phyloP scores from a whole-genome alignment of 2,797 vertebrate genomes.

The Enteromius mattozi region DNA sequence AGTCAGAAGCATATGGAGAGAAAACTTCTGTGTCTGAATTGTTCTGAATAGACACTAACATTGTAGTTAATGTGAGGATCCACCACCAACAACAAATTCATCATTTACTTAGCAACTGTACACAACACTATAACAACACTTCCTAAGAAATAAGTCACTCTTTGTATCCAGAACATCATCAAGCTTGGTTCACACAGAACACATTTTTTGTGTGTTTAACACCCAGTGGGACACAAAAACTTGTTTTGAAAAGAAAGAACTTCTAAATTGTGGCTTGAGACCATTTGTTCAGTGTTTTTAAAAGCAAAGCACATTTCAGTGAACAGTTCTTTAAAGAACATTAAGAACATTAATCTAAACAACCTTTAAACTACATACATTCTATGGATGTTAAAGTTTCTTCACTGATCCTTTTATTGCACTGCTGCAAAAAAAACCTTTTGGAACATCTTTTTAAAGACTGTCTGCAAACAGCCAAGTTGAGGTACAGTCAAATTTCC shows the following conservation, averaged over 20 bases:
- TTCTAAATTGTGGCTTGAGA: background rate
- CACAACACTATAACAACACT: background rate
- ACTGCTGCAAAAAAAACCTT: background rate
- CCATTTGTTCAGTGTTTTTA: background rate
- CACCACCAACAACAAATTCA: background rate
- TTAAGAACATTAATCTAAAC: background rate
- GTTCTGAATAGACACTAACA: background rate
- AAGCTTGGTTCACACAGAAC: background rate
- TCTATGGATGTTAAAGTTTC: background rate
- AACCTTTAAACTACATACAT: background rate
- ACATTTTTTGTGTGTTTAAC: background rate
- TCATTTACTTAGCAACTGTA: background rate
- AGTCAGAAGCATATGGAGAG: background rate
- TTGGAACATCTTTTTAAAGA: background rate
- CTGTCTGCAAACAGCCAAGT: background rate
- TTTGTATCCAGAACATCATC: background rate
- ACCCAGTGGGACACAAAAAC: background rate
- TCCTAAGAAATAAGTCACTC: background rate
- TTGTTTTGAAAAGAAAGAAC: background rate
- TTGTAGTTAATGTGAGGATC: background rate
- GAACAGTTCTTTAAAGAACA: background rate
- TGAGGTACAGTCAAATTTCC: background rate
- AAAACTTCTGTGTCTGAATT: background rate
- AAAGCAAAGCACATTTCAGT: background rate
- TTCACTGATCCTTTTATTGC: background rate